These are phyloP conservation scores for Manis javanica DNA, from an alignment of 2,797 vertebrate genomes.

Conservation along the genomic window DNA sequence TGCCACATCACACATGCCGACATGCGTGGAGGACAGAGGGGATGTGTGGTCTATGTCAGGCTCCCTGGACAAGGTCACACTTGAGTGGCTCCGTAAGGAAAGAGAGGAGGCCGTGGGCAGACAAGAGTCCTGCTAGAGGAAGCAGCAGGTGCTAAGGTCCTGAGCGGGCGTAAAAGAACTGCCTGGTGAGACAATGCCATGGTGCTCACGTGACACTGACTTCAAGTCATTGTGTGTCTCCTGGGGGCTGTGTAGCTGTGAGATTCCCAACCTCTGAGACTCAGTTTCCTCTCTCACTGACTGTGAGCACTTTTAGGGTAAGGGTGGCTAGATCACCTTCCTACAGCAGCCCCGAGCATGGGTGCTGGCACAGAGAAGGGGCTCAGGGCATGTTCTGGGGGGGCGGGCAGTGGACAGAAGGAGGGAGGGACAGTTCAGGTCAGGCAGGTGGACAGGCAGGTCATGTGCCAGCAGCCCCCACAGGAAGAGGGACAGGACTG, in stretches of 20 bases:
- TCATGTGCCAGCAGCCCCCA: rapidly evolving
- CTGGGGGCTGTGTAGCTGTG: too few species aligned
- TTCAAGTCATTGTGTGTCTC: too few species aligned
- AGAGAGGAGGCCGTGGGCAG: not conserved
- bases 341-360: not conserved
- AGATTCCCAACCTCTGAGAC: too few species aligned
- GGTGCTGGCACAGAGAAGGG: rapidly evolving
- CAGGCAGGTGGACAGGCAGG: rapidly evolving
- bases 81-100: not conserved
- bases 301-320: not conserved
- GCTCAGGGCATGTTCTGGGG: rapidly evolving
- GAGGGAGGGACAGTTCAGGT: not conserved
- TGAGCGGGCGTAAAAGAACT: rapidly evolving
- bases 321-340: rapidly evolving
- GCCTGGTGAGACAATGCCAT: rapidly evolving
- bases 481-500: not conserved
- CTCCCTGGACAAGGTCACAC: not conserved
- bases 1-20: rapidly evolving
- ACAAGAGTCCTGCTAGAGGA: not conserved
- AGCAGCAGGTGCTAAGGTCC: rapidly evolving
- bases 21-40: rapidly evolving
- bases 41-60: too few species aligned
- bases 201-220: rapidly evolving
- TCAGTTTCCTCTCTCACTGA: too few species aligned
- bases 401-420: too few species aligned